phyloP scores from a whole-genome alignment of 2,888 invertebrate species.

The Drosophila antonietae region DNA sequence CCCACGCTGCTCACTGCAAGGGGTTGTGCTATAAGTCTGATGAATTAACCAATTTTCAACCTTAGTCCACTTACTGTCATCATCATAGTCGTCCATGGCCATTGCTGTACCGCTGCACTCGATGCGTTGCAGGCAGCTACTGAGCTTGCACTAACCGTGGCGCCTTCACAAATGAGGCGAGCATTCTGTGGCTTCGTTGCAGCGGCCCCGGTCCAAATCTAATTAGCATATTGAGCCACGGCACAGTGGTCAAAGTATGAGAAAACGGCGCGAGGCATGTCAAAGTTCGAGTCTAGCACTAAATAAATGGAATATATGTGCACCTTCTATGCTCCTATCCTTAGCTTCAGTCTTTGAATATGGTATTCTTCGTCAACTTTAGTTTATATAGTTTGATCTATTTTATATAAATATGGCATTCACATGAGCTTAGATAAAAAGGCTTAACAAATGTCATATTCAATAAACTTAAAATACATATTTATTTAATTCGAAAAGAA shows the following conservation, averaged over 20 bases:
- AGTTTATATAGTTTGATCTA: too few relatives aligned
- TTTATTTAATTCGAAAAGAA: too few relatives aligned
- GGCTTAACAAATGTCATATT: too few relatives aligned
- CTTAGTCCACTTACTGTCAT: constrained; percentile 68
- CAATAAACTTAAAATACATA: too few relatives aligned
- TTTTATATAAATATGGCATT: too few relatives aligned
- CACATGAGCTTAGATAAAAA: too few relatives aligned
- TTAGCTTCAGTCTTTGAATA: too few relatives aligned
- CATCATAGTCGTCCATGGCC: constrained; percentile 82
- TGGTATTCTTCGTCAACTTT: too few relatives aligned
- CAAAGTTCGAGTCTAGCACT: too few relatives aligned
- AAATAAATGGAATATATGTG: not conserved
- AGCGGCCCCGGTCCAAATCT: constrained; percentile 74
- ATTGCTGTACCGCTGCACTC: constrained; percentile 43
- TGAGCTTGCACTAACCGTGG: constrained; percentile 39
- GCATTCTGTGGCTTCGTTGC: constrained; percentile 73
- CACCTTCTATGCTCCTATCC: not conserved
- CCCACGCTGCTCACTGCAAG: constrained; percentile 67
- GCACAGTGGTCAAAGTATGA: constrained; percentile 33
- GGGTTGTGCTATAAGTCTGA: not conserved
- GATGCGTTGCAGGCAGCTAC: constrained; percentile 54
- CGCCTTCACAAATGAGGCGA: constrained; percentile 21
- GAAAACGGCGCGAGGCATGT: not conserved
- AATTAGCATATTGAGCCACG: constrained; percentile 71
- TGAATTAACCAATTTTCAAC: not conserved